Conservation (phyloP, 2,888 invertebrate species). For the Unio pictorum region DNA sequence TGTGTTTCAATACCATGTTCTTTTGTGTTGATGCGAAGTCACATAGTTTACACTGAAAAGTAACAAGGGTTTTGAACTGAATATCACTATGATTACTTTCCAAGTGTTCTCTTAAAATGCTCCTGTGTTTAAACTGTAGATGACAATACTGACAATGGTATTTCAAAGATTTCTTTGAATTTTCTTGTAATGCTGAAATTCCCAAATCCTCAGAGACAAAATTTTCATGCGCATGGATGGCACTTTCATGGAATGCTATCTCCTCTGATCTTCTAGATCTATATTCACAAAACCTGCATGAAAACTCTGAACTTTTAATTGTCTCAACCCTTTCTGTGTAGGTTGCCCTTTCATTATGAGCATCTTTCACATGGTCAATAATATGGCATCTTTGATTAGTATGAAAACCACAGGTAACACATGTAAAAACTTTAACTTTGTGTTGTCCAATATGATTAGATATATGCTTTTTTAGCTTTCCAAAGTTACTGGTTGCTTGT, state of each 20-base stretch:
- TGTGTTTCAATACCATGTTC: conserved; percentile 31
- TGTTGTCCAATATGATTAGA: conserved; percentile 37
- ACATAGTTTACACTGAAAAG: conserved; percentile 44
- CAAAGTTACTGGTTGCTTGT: conserved; percentile 16
- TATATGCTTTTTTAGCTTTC: conserved; percentile 31
- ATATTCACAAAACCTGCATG: conserved; percentile 34
- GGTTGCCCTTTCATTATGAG: conserved; percentile 19
- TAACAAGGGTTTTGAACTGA: conserved; percentile 26
- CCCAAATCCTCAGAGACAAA: background rate
- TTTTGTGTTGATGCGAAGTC: conserved; percentile 42
- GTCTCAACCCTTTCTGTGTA: conserved; percentile 16
- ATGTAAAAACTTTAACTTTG: conserved; percentile 33
- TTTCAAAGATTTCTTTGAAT: conserved; percentile 11
- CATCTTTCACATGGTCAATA: conserved; percentile 30
- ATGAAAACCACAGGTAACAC: conserved; percentile 33
- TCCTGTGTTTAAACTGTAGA: conserved; percentile 29
- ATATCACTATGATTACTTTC: conserved; percentile 19
- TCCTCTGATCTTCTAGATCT: conserved; percentile 25
- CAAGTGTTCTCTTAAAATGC: conserved; percentile 32
- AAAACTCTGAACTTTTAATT: conserved; percentile 20
- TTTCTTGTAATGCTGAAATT: too few relatives aligned
- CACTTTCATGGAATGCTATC: conserved; percentile 26
- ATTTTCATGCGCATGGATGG: conserved; percentile 11
- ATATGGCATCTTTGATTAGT: conserved; percentile 38
- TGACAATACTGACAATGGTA: conserved; percentile 43